Percentiles rank a stretch among this genome's conserved stretches.
Conservation (phyloP, 2,113 vertebrate species). For the Plecturocebus donacophilus region DNA sequence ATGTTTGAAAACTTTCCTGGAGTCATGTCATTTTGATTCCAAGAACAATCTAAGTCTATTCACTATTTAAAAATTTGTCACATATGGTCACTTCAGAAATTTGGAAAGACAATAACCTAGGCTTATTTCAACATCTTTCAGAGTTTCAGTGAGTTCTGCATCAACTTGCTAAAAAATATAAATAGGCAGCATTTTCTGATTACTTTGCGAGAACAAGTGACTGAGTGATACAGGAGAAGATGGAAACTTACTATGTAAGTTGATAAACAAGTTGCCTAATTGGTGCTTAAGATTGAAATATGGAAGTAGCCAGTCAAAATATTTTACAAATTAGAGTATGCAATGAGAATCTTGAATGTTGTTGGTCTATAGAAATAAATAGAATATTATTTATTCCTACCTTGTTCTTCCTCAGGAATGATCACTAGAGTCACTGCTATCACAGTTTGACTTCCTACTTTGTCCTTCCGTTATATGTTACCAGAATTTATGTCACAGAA, state of each 20-base stretch:
- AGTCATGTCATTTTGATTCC: neutral
- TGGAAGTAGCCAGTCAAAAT: neutral
- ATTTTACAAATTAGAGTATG: neutral
- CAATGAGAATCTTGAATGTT: neutral
- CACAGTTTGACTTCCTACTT: neutral
- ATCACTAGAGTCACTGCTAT: neutral
- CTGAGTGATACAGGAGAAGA: neutral
- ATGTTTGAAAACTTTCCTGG: neutral
- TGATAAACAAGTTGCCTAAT: neutral
- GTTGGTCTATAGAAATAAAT: neutral
- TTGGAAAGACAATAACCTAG: neutral
- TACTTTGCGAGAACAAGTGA: neutral
- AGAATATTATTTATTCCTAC: neutral
- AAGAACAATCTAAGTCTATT: neutral
- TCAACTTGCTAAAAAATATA: neutral
- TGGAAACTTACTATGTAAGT: neutral
- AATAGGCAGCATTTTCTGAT: neutral
- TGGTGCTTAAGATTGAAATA: neutral
- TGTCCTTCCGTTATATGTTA: neutral
- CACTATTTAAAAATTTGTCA: neutral
- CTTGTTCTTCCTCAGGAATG: neutral
- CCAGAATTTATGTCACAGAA: neutral
- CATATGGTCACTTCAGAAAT: neutral
- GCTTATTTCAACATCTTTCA: neutral
- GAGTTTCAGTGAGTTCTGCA: neutral